Percentiles rank a stretch among this genome's conserved stretches.
phyloP scores from a whole-genome alignment of 2,797 vertebrate species.

The Epinephelus malabaricus region DNA sequence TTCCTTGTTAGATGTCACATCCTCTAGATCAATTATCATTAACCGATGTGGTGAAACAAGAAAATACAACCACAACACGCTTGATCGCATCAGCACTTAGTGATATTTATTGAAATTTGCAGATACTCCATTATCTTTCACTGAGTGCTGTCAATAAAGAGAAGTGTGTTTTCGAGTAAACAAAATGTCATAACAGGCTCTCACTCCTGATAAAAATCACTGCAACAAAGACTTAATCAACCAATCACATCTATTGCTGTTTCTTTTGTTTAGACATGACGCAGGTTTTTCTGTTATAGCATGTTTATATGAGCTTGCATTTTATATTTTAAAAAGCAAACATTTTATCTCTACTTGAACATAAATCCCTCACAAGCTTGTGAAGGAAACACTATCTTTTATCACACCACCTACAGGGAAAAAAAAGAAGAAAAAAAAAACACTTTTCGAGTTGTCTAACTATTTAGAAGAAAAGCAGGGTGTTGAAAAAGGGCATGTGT shows the following conservation, averaged over 20 bases:
- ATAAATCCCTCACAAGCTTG: background rate
- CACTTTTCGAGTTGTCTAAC: background rate
- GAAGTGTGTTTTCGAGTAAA: constrained; percentile 5
- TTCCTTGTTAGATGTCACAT: constrained; percentile 72
- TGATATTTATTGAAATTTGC: constrained; percentile 1
- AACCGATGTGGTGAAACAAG: constrained; percentile 24
- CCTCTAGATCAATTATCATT: constrained; percentile 68
- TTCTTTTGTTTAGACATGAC: background rate
- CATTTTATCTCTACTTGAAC: background rate
- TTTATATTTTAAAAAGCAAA: background rate
- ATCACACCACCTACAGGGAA: background rate
- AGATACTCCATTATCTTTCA: constrained; percentile 8
- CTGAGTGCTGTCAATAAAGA: constrained; percentile 23
- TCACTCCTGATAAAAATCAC: constrained; percentile 3
- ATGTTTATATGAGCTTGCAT: background rate
- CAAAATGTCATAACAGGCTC: constrained; percentile 13
- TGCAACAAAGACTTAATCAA: background rate
- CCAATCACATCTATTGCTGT: background rate
- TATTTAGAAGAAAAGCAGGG: background rate
- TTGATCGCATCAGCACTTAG: constrained; percentile 26
- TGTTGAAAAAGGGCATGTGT: background rate
- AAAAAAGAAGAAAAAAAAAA: background rate
- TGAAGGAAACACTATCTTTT: background rate
- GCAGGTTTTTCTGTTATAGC: background rate
- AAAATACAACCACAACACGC: constrained; percentile 21